These are phyloP conservation scores for Rhinolophus sinicus DNA, from an alignment of 2,113 vertebrate genomes.

Conservation along the genomic window DNA sequence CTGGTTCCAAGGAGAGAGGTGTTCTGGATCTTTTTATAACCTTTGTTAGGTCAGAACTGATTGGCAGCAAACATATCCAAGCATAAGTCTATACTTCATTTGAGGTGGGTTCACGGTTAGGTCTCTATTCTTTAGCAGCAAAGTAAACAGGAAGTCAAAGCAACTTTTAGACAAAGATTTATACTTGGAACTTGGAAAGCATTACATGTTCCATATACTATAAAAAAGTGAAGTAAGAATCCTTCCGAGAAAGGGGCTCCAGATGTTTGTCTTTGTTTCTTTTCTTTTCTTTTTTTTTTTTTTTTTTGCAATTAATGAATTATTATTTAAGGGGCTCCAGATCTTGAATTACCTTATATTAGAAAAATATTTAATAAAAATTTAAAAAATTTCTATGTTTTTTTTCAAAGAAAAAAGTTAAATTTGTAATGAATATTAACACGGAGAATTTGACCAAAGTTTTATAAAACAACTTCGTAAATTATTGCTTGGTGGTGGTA, in stretches of 20 bases:
- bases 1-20: background rate
- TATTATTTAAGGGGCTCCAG: background rate
- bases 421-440: background rate
- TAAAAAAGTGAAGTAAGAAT: slow-evolving; percentile 33
- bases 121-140: background rate
- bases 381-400: background rate
- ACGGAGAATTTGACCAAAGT: background rate
- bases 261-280: too few species aligned
- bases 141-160: background rate
- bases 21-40: background rate
- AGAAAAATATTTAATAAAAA: slow-evolving; percentile 16
- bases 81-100: background rate
- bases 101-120: background rate
- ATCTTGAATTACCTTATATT: background rate
- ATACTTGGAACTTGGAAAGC: slow-evolving; percentile 29
- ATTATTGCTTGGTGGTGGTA: background rate
- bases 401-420: background rate
- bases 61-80: background rate
- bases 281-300: too few species aligned
- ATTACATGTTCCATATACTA: background rate
- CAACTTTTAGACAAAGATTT: slow-evolving; percentile 18
- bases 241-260: background rate
- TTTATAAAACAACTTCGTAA: background rate
- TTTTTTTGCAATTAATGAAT: too few species aligned
- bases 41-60: background rate